Base-by-base conservation (phyloP, 2,113 vertebrate species). In the Thymallus thymallus region DNA sequence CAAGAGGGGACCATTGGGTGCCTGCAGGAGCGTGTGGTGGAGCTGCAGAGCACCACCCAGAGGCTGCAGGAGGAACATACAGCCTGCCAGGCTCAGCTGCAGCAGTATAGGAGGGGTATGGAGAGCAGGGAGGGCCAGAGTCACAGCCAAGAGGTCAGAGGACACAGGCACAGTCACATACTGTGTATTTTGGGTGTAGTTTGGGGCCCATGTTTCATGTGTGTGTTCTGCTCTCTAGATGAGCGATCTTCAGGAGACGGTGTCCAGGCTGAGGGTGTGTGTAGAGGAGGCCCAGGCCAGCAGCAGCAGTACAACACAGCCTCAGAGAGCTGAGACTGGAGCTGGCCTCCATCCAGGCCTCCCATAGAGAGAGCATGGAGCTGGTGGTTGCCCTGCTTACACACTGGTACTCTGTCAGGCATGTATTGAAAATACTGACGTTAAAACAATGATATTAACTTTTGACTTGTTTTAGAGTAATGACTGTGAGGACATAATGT, bases 311-410 rank as follows among this genome's bases (percentile, higher is more conserved):
- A 6, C 77, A 85, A 30, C 79, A 88, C 2, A 22, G 46, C 76
- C 79, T 87, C 6, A 87, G 79, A 3, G 85, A 86, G 1, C 77
- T 92, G 13, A 69, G 69, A 18, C 85, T 3, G 16, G 85, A 90
- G 82, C 83, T 78, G 4, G 26, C 78, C 0, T 45, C 73, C 7
- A 80, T 73, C 18, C 88, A 90, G 68, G 83, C 22, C 65, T 75
- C 77, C 7, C 76, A 90, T 71, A 88, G 80, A 16, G 82, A 88
- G 69, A 73, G 88, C 20, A 85, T 90, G 48, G 85, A 89, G 23
- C 88, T 92, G 84, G 90, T 92, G 22, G 9, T 48, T 14, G 58
- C 20, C 16, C 68, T 20, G 61, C 26, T 41, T 10, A 1, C 24
- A 23, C 22, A 29, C 51, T 29, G n/a, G 45, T 63, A 9, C 35